These are phyloP conservation scores for Aplocera efformata DNA, from an alignment of 2,888 invertebrate species.

Conservation along the genomic window DNA sequence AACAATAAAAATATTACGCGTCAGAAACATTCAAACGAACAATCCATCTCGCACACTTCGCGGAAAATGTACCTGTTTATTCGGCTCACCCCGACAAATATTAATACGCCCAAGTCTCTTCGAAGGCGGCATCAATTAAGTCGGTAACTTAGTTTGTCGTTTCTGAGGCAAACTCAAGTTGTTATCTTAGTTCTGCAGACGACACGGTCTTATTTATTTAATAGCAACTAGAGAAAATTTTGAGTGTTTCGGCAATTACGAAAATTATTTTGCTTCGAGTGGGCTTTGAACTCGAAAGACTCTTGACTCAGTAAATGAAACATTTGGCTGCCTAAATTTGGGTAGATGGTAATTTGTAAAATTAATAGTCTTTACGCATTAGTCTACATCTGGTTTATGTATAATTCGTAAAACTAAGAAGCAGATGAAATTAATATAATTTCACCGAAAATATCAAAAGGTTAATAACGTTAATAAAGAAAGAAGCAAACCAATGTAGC, in stretches of 20 bases:
- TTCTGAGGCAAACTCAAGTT: slow-evolving; percentile 40
- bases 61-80: slow-evolving; percentile 24
- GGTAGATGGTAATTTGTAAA: no score
- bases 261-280: slow-evolving; percentile 28
- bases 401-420: no score
- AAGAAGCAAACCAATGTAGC: no score
- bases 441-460: no score
- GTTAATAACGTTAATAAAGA: no score
- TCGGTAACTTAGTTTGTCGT: slow-evolving; percentile 51
- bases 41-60: slow-evolving; percentile 2
- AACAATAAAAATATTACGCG: no score
- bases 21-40: neutral
- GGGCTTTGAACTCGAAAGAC: slow-evolving; percentile 6
- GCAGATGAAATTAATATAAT: no score
- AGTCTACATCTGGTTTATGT: no score
- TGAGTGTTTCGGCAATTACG: slow-evolving; percentile 44
- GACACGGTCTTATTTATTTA: slow-evolving; percentile 52
- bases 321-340: no score
- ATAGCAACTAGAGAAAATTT: slow-evolving; percentile 45
- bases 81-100: slow-evolving; percentile 27
- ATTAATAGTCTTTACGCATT: no score
- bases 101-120: slow-evolving; percentile 28
- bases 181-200: slow-evolving; percentile 69
- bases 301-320: no score
- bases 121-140: slow-evolving; percentile 46